Conservation (phyloP, 2,888 invertebrate genomes). For the Neoaliturus tenellus region DNA sequence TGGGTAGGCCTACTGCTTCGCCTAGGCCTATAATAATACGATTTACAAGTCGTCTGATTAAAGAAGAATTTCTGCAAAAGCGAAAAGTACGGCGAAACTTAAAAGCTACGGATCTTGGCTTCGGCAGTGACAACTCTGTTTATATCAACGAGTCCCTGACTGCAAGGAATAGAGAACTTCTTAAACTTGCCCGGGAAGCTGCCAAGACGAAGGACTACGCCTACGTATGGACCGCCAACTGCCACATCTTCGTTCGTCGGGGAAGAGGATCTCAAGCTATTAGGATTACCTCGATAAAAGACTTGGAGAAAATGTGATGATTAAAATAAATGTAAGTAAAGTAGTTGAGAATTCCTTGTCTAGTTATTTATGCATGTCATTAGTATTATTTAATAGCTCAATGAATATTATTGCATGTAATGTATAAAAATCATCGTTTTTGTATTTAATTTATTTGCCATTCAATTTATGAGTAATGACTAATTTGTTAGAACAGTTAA, state of each 20-base stretch:
- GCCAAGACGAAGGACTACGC: neutral
- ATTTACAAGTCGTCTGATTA: neutral
- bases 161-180: neutral
- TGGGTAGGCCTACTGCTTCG: neutral
- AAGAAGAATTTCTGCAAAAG: neutral
- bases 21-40: neutral
- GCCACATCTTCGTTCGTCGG: neutral
- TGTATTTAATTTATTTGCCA: no score
- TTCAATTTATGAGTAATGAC: no score
- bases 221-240: slow-evolving; percentile 7
- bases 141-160: neutral
- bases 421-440: no score
- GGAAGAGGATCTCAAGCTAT: no score
- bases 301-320: no score
- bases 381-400: no score
- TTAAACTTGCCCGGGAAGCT: neutral
- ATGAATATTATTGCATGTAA: no score
- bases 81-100: neutral
- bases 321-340: no score
- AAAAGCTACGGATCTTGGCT: neutral
- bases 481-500: no score
- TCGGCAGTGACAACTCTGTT: neutral
- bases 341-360: no score
- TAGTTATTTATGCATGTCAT: no score
- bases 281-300: no score